A percentile compares a stretch with the other conserved stretches of the same genome.
phyloP scores from a whole-genome alignment of 1,140 invertebrate genomes.

The Eulimnadia texana region DNA sequence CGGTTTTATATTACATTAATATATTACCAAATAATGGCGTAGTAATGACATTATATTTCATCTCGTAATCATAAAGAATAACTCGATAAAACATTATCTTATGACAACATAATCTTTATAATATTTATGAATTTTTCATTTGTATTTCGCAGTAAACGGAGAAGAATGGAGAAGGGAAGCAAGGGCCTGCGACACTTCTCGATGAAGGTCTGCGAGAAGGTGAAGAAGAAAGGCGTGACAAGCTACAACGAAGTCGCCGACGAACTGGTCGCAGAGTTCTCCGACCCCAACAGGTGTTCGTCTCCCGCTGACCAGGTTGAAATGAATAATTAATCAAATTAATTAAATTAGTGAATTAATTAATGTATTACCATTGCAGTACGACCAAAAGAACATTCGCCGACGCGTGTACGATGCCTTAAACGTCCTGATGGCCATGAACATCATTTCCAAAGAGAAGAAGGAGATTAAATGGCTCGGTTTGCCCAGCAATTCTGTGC shows the following conservation, averaged over 20 bases:
- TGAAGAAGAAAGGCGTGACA: slow-evolving; percentile 82
- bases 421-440: slow-evolving; percentile 99
- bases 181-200: slow-evolving; percentile 97
- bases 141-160: slow-evolving; percentile 52
- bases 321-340: slow-evolving; percentile 17
- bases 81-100: too few species aligned
- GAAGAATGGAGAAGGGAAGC: slow-evolving; percentile 87
- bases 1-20: too few species aligned
- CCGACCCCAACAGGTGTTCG: slow-evolving; percentile 41
- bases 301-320: slow-evolving; percentile 39
- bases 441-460: slow-evolving; percentile 99
- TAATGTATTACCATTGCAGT: slow-evolving; percentile 45
- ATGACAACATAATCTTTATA: too few species aligned
- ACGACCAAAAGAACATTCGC: slow-evolving; percentile 99
- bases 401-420: slow-evolving; percentile 96
- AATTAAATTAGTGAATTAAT: neutral
- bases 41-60: too few species aligned
- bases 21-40: too few species aligned
- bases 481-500: slow-evolving; percentile 87
- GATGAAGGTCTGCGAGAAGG: slow-evolving; percentile 99
- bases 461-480: slow-evolving; percentile 99
- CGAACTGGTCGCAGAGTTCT: slow-evolving; percentile 89
- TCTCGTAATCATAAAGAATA: too few species aligned
- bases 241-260: slow-evolving; percentile 99
- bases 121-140: too few species aligned